Percentiles rank a stretch among this genome's conserved stretches.
Evolutionary conservation across 2,113 vertebrate species (phyloP).

Genomic region (Galemys pyrenaicus): DNA sequence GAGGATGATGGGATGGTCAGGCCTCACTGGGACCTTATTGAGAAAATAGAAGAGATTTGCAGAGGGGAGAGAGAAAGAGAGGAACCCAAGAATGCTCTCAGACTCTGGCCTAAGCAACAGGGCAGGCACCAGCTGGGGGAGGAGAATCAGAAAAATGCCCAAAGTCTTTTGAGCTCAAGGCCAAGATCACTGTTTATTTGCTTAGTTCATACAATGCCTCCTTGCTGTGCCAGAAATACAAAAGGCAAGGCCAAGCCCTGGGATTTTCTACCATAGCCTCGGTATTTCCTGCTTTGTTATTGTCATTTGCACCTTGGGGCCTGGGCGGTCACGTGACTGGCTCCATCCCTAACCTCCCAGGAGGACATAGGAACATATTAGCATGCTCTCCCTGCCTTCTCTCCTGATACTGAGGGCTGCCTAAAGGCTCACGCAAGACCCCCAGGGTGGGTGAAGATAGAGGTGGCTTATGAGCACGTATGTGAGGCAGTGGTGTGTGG

Average conservation of each 20-base stretch:
- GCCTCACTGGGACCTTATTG: rapidly evolving
- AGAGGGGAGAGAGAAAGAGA: neutral
- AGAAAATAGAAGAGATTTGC: neutral
- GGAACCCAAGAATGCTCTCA: neutral
- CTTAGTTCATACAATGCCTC: conserved; percentile 8
- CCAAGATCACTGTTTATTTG: conserved; percentile 41
- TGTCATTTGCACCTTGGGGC: neutral
- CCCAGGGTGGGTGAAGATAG: rapidly evolving
- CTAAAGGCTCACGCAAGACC: neutral
- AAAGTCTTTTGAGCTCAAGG: conserved; percentile 19
- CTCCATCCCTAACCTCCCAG: neutral
- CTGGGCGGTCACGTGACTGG: neutral
- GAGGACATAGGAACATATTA: neutral
- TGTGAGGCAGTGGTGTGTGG: neutral
- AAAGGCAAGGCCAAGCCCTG: neutral
- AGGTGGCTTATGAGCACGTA: rapidly evolving
- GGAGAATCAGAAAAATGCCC: neutral
- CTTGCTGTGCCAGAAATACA: neutral
- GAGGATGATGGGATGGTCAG: rapidly evolving
- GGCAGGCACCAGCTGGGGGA: neutral
- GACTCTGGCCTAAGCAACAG: neutral
- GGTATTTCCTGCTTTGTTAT: neutral
- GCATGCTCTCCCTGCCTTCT: neutral
- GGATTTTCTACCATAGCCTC: neutral
- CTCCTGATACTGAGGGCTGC: neutral